These are phyloP conservation scores for Catajapyx aquilonaris DNA, from an alignment of 1,140 invertebrate genomes.

Conservation along the genomic window DNA sequence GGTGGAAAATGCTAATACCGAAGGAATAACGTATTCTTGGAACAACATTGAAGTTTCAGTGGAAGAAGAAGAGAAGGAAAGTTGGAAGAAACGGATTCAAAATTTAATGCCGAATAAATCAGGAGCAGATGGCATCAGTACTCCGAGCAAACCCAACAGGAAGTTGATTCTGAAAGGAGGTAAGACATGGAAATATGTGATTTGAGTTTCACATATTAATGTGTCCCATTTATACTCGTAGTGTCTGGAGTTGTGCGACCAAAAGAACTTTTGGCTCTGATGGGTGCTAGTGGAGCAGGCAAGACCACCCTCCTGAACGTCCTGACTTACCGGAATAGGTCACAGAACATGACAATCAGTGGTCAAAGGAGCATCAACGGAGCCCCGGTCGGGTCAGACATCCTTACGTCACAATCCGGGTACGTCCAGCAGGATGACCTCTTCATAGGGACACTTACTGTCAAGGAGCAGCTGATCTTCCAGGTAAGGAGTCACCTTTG, in stretches of 20 bases:
- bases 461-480: slow-evolving; percentile 72
- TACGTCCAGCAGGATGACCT: slow-evolving; percentile 92
- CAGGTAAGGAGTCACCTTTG: slow-evolving; percentile 52
- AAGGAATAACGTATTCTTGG: no score
- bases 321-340: slow-evolving; percentile 52
- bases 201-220: no score
- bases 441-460: slow-evolving; percentile 84
- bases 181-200: no score
- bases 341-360: slow-evolving; percentile 38
- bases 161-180: no score
- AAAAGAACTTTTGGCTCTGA: slow-evolving; percentile 72
- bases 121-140: no score
- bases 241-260: slow-evolving; percentile 70
- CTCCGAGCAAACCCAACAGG: no score
- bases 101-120: no score
- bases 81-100: no score
- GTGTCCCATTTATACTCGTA: no score
- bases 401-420: slow-evolving; percentile 56
- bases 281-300: slow-evolving; percentile 87
- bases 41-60: no score
- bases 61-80: no score
- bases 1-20: no score
- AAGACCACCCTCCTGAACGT: slow-evolving; percentile 90
- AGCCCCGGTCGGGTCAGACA: slow-evolving; percentile 32
- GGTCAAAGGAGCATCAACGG: slow-evolving; percentile 55